Conservation (phyloP, 35 echinoderm and acorn worm species). For the Acanthaster planci region DNA sequence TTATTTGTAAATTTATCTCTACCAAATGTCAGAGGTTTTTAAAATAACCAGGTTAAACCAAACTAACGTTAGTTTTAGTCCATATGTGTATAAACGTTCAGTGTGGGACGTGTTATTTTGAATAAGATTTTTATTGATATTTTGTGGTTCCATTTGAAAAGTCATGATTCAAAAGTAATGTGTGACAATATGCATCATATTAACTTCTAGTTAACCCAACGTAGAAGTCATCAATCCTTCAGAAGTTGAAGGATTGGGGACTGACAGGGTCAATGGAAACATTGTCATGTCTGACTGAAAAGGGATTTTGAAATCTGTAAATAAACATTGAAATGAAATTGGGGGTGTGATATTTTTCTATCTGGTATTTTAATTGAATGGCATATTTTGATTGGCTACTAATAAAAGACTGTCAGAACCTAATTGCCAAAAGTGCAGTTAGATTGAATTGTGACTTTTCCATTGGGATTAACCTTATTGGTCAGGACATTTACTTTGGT, state of each 20-base stretch:
- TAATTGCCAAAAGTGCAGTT: too few species aligned
- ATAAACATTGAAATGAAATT: slow-evolving; percentile 22
- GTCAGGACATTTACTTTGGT: not conserved
- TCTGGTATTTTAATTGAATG: not conserved
- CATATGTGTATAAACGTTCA: slow-evolving; percentile 7
- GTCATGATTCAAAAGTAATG: slow-evolving; percentile 1
- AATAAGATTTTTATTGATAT: not conserved
- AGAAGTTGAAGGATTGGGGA: too few species aligned
- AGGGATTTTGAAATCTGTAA: slow-evolving; percentile 4
- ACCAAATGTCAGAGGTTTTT: slow-evolving; percentile 2
- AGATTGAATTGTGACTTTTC: slow-evolving; percentile 19
- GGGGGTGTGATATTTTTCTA: slow-evolving; percentile 7
- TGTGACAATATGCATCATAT: too few species aligned
- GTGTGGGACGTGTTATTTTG: not conserved
- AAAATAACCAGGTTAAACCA: slow-evolving; percentile 22
- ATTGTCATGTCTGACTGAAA: not conserved
- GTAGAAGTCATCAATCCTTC: too few species aligned
- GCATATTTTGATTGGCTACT: not conserved
- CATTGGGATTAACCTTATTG: not conserved
- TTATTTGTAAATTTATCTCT: slow-evolving; percentile 20
- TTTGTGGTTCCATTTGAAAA: not conserved
- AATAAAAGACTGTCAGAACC: too few species aligned
- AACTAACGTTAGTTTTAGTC: slow-evolving; percentile 7
- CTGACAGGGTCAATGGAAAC: too few species aligned
- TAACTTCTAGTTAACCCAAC: too few species aligned